Conservation (phyloP, 2,888 invertebrate genomes). For the Plebejus anna region DNA sequence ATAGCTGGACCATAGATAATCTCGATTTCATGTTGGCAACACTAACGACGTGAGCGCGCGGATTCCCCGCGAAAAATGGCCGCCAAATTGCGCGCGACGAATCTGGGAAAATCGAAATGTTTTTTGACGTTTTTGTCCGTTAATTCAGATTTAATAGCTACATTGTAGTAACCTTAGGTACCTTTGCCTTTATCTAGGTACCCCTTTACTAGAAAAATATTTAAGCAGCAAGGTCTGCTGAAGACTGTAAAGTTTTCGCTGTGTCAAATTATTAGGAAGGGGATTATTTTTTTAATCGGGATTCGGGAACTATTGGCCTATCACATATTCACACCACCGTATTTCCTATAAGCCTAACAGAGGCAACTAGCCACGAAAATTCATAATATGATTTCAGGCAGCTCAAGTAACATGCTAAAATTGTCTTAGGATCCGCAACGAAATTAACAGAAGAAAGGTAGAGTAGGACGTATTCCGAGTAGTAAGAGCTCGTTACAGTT, state of each 20-base stretch:
- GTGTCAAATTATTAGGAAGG: neutral
- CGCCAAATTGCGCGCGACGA: conserved; percentile 66
- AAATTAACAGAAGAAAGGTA: too few relatives aligned
- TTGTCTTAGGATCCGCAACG: too few relatives aligned
- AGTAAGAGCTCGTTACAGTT: too few relatives aligned
- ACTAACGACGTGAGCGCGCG: conserved; percentile 66
- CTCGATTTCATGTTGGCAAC: conserved; percentile 75
- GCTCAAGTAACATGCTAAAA: too few relatives aligned
- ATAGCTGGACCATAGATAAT: conserved; percentile 62
- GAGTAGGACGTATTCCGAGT: too few relatives aligned
- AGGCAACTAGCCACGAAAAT: neutral
- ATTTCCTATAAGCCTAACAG: neutral
- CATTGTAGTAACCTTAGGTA: neutral
- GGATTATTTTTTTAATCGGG: neutral
- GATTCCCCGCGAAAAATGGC: conserved; percentile 66
- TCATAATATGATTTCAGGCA: too few relatives aligned
- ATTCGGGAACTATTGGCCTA: too few relatives aligned
- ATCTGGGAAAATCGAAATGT: conserved; percentile 53
- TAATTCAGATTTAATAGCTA: conserved; percentile 6
- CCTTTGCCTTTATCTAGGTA: too few relatives aligned
- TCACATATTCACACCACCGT: too few relatives aligned
- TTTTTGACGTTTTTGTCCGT: conserved; percentile 28
- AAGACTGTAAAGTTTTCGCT: too few relatives aligned
- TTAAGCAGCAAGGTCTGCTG: too few relatives aligned
- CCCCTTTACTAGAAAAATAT: too few relatives aligned